Base-by-base conservation (phyloP, 2,888 invertebrate genomes). In the Aelia acuminata region DNA sequence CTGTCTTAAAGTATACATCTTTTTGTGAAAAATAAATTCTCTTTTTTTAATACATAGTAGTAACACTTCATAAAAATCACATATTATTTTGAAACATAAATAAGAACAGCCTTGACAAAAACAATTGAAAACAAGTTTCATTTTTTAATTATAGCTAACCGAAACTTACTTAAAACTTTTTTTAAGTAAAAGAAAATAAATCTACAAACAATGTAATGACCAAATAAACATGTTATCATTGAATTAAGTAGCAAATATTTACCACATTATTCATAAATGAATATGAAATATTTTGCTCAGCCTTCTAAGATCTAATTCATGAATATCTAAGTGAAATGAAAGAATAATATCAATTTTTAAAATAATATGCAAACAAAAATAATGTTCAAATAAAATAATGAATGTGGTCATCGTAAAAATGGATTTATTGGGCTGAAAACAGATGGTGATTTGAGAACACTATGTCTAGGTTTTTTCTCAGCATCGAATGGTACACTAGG, bases 401-500 rank as follows among this genome's bases (percentile, higher is more conserved):
- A 63, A 63, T 39, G 35, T 63, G 35, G 39, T 87, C 47, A 75
- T 87, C 63, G 18, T 39, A 31, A 49, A 92, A 96, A 96, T 0
- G 96, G 96, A 92, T 96, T 95, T 1, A 96, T 95, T 0, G 96
- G 96, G 0, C 95, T 95, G 0, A 95, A 94, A 1, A 94, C 93
- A 0, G 94, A 94, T 84, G 94, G 93, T 0, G 94, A 94, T 91
- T 97, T 97, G 5, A 97, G 92, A 26, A 96, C 94, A 0, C 97
- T 95, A 90, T 95, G 95, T 0, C 91, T 91, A 0, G 97, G 97
- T 90, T 94, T 94, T 88, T 94, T 95, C 31, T 93, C 93, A 0
- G 96, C 94, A 91, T 97, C 96, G 90, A 93, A 97, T 0, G 97
- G 97, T 90, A 97, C 94, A 13, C 93, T 95, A 0, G 97, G 97